Conservation (phyloP, 2,888 invertebrate species). For the Sesia apiformis region DNA sequence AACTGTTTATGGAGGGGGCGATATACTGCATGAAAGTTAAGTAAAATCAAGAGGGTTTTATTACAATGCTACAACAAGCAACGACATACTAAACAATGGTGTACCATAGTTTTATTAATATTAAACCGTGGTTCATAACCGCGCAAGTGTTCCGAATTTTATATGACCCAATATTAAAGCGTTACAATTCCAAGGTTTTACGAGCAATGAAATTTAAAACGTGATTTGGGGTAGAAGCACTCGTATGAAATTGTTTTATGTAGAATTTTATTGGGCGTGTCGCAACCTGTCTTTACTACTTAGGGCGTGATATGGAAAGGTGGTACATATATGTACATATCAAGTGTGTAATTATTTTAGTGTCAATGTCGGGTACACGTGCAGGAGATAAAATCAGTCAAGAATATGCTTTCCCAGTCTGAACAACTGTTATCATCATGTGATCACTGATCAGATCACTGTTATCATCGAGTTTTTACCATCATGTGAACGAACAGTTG, state of each 20-base stretch:
- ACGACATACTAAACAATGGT: background rate
- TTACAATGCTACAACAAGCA: background rate
- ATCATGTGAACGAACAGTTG: too few relatives aligned
- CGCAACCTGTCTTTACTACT: constrained; percentile 29
- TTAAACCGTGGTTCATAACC: constrained; percentile 16
- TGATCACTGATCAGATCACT: too few relatives aligned
- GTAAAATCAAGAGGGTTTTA: background rate
- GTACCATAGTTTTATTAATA: constrained; percentile 12
- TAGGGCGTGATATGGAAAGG: background rate
- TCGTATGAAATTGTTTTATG: constrained; percentile 36
- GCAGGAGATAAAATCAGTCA: too few relatives aligned
- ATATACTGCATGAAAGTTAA: too few relatives aligned
- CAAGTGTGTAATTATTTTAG: too few relatives aligned
- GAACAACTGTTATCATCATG: too few relatives aligned
- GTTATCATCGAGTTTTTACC: too few relatives aligned
- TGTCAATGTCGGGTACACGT: too few relatives aligned
- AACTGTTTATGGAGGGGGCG: too few relatives aligned
- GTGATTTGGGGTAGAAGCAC: constrained; percentile 22
- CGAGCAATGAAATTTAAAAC: constrained; percentile 42
- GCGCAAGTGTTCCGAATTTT: constrained; percentile 24
- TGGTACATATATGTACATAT: background rate
- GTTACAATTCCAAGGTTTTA: constrained; percentile 37
- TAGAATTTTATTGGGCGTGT: constrained; percentile 34
- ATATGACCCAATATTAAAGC: constrained; percentile 30
- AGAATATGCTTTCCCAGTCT: too few relatives aligned